phyloP scores from a whole-genome alignment of 2,888 invertebrate species.

The Hypena proboscidalis region DNA sequence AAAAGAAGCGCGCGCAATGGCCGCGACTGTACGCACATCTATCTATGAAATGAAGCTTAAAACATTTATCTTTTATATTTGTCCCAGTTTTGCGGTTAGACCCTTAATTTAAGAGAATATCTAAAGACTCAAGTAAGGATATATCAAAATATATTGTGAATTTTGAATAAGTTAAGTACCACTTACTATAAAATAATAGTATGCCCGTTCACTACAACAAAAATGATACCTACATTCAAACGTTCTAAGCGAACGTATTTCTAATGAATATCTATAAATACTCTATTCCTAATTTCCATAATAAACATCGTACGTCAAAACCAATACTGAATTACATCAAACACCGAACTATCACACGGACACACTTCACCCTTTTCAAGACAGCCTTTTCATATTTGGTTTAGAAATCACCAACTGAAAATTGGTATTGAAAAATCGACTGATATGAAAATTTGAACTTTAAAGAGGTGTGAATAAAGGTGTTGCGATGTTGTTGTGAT shows the following conservation, averaged over 20 bases:
- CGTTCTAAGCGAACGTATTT: background rate
- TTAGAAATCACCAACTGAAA: conserved; percentile 40
- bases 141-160: too few species aligned
- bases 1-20: too few species aligned
- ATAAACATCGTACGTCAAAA: conserved; percentile 43
- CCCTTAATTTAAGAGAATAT: too few species aligned
- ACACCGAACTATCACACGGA: conserved; percentile 44
- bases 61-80: too few species aligned
- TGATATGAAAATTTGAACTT: conserved; percentile 24
- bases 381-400: conserved; percentile 63
- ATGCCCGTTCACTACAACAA: too few species aligned
- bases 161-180: too few species aligned
- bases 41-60: too few species aligned
- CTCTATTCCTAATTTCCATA: conserved; percentile 35
- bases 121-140: too few species aligned
- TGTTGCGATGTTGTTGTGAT: background rate
- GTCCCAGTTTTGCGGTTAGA: too few species aligned
- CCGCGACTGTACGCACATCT: too few species aligned
- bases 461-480: conserved; percentile 11
- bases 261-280: conserved; percentile 11
- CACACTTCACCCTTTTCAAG: conserved; percentile 49
- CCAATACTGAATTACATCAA: conserved; percentile 46
- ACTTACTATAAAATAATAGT: too few species aligned
- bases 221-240: background rate
- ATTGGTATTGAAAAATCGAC: conserved; percentile 5